These are phyloP conservation scores for Medauroidea extradentata DNA, from an alignment of 1,140 invertebrate genomes.

Conservation along the genomic window DNA sequence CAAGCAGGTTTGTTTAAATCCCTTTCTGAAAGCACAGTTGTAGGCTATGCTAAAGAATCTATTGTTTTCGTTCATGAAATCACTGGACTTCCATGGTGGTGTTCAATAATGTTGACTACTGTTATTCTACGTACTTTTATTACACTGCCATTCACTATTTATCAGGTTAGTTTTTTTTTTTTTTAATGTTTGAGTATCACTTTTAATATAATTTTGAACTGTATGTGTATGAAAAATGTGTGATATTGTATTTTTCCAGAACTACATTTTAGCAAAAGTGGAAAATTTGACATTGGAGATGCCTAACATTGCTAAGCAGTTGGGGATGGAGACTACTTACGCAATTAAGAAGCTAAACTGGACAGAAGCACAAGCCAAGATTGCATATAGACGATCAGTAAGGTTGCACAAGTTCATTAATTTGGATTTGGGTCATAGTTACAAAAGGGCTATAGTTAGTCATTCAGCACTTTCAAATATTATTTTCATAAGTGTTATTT, in stretches of 20 bases:
- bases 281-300: constrained; percentile 66
- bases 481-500: too few species aligned
- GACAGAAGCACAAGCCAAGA: constrained; percentile 59
- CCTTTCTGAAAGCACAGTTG: constrained; percentile 57
- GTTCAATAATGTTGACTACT: constrained; percentile 66
- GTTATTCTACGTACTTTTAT: constrained; percentile 57
- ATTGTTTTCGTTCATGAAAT: constrained; percentile 61
- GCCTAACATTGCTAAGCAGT: constrained; percentile 59
- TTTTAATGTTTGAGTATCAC: not conserved
- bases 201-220: too few species aligned
- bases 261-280: constrained; percentile 66
- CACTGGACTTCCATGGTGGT: constrained; percentile 79
- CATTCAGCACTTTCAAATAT: too few species aligned
- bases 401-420: too few species aligned
- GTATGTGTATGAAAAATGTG: not conserved
- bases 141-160: constrained; percentile 70
- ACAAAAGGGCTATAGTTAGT: too few species aligned
- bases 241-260: constrained; percentile 33
- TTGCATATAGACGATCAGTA: constrained; percentile 62
- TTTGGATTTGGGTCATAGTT: too few species aligned
- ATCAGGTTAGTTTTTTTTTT: constrained; percentile 48
- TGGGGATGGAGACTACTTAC: constrained; percentile 63
- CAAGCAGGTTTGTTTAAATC: too few species aligned
- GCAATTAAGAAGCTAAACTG: constrained; percentile 63
- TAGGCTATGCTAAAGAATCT: constrained; percentile 59